A percentile compares a stretch with the other conserved stretches of the same genome.
Conservation (phyloP, 2,113 vertebrate species). For the Pterocles burchelli region DNA sequence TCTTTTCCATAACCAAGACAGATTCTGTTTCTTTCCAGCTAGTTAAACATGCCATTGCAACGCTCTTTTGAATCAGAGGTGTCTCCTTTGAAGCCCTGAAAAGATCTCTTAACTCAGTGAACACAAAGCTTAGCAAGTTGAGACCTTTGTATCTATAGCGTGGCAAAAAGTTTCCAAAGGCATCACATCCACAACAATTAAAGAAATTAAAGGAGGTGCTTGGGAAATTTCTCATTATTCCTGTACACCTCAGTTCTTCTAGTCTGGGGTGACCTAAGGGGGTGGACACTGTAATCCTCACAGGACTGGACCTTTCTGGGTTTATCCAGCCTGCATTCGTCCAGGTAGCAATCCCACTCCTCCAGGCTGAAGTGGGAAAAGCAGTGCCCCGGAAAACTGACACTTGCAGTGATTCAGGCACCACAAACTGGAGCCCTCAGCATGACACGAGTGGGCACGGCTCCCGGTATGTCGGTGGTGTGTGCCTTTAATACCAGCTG, state of each 20-base stretch:
- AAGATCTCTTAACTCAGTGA: background rate
- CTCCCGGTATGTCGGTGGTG: background rate
- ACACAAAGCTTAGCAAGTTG: background rate
- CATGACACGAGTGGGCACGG: fast-evolving
- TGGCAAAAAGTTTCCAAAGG: background rate
- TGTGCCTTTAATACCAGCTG: background rate
- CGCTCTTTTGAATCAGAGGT: background rate
- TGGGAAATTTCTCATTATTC: background rate
- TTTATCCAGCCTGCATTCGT: background rate
- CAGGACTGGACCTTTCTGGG: background rate
- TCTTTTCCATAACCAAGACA: background rate
- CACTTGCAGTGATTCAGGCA: background rate
- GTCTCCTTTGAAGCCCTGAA: background rate
- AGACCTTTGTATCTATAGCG: background rate
- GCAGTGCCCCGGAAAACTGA: background rate
- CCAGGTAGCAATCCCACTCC: background rate
- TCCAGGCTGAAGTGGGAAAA: background rate
- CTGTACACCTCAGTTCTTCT: background rate
- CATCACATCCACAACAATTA: background rate
- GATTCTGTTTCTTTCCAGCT: background rate
- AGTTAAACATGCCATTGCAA: background rate
- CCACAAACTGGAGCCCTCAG: background rate
- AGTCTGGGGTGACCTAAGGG: background rate
- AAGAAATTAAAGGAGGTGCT: background rate
- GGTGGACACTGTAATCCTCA: background rate